Evolutionary conservation across 37 sponge, comb jelly and placozoan species (phyloP), one percentile per base, ranked within the genome.

Genomic region (Hexactinellida sp.): DNA sequence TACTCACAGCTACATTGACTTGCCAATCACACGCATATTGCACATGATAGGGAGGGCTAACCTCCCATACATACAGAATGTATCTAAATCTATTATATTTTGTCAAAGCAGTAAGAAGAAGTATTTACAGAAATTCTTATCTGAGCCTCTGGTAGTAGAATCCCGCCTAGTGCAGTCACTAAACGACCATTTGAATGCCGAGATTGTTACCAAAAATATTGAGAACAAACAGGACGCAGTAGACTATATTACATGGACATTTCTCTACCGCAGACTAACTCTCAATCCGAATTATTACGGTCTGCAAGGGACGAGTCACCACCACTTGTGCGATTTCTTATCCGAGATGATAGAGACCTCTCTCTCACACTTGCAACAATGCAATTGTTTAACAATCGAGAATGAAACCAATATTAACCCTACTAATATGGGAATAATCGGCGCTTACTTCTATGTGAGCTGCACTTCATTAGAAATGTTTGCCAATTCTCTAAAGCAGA

Each of bases 221-320:
- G 96, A 95, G 87, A 98, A 95, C 91, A 98, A 98, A 71, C 99
- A 98, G 55, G 99, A 98, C 88, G 99, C 99, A 13, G 99, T 98
- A 38, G 99, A 98, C 86, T 98, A 98, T 87, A 91, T 98, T 32
- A 98, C 99, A 0, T 98, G 99, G 99, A 95, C 99, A 55, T 95
- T 95, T 89, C 86, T 98, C 51, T 98, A 98, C 83, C 87, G 99
- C 13, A 76, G 99, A 38, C 92, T 98, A 90, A 98, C 96, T 24
- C 96, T 91, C 55, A 98, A 98, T 88, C 99, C 99, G 1, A 98
- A 98, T 91, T 98, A 91, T 90, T 98, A 98, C 89, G 95, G 95
- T 86, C 89, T 98, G 35, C 99, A 98, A 87, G 99, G 97, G 92
- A 38, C 92, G 37, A 92, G 94, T 3, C 99, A 98, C 88, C 94